Evolutionary conservation across 2,888 invertebrate genomes (phyloP).

Genomic region (Escarpia spicata): DNA sequence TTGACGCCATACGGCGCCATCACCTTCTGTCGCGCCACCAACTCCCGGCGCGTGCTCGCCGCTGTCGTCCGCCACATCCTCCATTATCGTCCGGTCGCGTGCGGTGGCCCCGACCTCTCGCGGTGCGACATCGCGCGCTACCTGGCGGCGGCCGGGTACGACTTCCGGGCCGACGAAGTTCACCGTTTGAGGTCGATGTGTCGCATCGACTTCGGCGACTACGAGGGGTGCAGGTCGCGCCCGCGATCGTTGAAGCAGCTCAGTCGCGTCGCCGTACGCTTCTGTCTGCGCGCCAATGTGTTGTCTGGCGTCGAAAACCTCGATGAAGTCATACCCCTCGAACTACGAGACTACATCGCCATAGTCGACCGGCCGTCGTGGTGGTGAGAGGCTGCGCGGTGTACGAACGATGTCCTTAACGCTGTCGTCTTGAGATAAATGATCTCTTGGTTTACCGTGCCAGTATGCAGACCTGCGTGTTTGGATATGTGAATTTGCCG

Average conservation of each 20-base stretch:
- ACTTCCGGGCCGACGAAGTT: constrained; percentile 33
- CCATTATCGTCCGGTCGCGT: constrained; percentile 34
- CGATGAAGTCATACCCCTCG: not conserved
- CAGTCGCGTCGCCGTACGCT: constrained; percentile 29
- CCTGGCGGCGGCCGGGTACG: constrained; percentile 35
- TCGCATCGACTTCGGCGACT: constrained; percentile 32
- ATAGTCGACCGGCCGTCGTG: not conserved
- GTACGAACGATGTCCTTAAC: not conserved
- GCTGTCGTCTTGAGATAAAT: not conserved
- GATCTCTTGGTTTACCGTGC: not conserved
- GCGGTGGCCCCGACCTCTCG: constrained; percentile 35
- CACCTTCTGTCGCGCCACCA: constrained; percentile 31
- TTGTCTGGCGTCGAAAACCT: constrained; percentile 25
- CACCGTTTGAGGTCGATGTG: constrained; percentile 34
- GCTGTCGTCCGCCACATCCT: constrained; percentile 32
- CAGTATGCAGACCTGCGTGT: not conserved
- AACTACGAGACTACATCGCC: constrained; percentile 12
- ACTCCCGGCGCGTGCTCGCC: constrained; percentile 26
- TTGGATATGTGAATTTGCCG: not conserved
- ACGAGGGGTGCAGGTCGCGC: constrained; percentile 21
- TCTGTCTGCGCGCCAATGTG: constrained; percentile 27
- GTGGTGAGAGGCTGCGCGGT: not conserved
- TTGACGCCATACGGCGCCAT: constrained; percentile 37
- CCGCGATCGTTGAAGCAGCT: constrained; percentile 34
- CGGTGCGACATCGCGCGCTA: constrained; percentile 25